Evolutionary conservation across 2,113 vertebrate species (phyloP).

Genomic region (Protobothrops mucrosquamatus): DNA sequence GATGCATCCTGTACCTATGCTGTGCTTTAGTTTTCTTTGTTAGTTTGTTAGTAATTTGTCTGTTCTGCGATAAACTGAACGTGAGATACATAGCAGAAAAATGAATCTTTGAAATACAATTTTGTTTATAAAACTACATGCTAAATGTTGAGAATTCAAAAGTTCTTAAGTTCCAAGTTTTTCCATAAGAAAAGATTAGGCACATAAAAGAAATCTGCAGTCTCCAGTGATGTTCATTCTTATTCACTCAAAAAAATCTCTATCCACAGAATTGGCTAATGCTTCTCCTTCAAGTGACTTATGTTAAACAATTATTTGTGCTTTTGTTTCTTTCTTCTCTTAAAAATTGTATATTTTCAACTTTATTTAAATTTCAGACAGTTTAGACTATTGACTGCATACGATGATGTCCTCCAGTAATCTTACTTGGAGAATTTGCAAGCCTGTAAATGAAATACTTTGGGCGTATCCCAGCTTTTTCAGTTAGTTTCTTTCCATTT

Average conservation of each 20-base stretch:
- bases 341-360: background rate
- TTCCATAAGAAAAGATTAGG: background rate
- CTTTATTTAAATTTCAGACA: background rate
- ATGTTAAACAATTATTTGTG: background rate
- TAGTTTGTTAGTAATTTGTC: background rate
- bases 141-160: background rate
- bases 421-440: background rate
- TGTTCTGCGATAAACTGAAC: background rate
- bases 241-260: background rate
- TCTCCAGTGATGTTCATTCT: background rate
- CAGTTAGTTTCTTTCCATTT: background rate
- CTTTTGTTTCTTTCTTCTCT: background rate
- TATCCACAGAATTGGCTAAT: background rate
- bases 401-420: background rate
- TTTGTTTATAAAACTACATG: background rate
- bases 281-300: background rate
- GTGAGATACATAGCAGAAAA: background rate
- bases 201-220: background rate
- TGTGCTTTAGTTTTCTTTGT: background rate
- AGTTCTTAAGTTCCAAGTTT: background rate
- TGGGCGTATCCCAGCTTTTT: background rate
- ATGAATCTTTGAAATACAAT: background rate
- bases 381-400: background rate
- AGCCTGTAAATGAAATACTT: background rate
- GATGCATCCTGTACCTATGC: background rate